Evolutionary conservation across 2,797 vertebrate genomes (phyloP).

Genomic region (Sternotherus odoratus): DNA sequence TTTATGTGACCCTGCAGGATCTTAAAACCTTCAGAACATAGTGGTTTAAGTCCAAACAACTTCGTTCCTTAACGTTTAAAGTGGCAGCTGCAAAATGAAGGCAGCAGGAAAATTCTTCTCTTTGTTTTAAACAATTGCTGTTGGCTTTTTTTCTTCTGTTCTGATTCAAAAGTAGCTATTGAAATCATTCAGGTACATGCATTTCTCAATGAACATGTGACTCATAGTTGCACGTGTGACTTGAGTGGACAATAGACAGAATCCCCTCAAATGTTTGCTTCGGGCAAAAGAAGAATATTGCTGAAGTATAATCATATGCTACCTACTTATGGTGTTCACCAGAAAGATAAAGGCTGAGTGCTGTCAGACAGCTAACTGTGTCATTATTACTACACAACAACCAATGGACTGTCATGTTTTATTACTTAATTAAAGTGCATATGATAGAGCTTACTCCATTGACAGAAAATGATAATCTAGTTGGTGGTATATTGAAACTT

Average conservation of each 20-base stretch:
- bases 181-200: not conserved
- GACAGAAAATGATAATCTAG: not conserved
- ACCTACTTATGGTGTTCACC: accelerated
- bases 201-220: not conserved
- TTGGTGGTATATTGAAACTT: not conserved
- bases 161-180: not conserved
- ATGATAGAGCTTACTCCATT: not conserved
- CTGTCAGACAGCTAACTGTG: not conserved
- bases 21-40: conserved; percentile 1
- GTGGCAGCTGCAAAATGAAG: not conserved
- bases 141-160: not conserved
- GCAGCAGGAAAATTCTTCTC: not conserved
- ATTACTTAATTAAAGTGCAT: not conserved
- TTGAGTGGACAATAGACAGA: not conserved
- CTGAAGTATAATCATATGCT: not conserved
- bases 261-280: not conserved
- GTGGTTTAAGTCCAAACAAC: not conserved
- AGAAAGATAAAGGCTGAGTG: not conserved
- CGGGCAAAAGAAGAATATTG: not conserved
- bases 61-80: not conserved
- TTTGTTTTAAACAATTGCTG: not conserved
- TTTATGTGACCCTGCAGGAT: not conserved
- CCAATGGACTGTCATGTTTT: not conserved
- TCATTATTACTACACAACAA: not conserved
- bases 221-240: not conserved